Conservation (phyloP, 2,113 vertebrate genomes). For the Uria aalge region DNA sequence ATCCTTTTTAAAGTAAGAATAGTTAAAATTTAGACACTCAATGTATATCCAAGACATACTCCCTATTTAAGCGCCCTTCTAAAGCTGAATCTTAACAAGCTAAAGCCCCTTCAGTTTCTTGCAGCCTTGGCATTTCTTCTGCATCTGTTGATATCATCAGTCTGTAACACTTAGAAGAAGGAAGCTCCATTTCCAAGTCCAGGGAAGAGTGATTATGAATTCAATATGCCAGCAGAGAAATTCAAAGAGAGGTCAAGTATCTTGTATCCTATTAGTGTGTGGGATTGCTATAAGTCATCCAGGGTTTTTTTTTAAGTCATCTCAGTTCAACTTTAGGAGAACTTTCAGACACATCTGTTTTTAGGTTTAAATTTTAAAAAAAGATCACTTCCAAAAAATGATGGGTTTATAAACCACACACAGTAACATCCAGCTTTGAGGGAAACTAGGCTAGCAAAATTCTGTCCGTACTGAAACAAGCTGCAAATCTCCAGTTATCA, state of each 20-base stretch:
- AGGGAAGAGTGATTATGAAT: not conserved
- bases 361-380: not conserved
- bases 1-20: not conserved
- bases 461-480: not conserved
- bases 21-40: not conserved
- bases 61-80: not conserved
- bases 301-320: not conserved
- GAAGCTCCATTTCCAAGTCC: not conserved
- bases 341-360: not conserved
- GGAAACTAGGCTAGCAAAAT: not conserved
- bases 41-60: not conserved
- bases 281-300: not conserved
- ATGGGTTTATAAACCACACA: not conserved
- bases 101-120: not conserved
- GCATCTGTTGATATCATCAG: constrained; percentile 7
- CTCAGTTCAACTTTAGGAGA: not conserved
- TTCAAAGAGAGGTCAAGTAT: constrained; percentile 5
- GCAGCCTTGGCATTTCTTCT: not conserved
- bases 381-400: fast-evolving
- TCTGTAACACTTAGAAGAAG: not conserved
- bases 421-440: not conserved
- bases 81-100: not conserved
- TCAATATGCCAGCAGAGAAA: not conserved
- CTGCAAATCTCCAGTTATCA: not conserved
- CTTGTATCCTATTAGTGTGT: not conserved